Base-by-base conservation (phyloP, 2,888 invertebrate species). In the Lysandra coridon region DNA sequence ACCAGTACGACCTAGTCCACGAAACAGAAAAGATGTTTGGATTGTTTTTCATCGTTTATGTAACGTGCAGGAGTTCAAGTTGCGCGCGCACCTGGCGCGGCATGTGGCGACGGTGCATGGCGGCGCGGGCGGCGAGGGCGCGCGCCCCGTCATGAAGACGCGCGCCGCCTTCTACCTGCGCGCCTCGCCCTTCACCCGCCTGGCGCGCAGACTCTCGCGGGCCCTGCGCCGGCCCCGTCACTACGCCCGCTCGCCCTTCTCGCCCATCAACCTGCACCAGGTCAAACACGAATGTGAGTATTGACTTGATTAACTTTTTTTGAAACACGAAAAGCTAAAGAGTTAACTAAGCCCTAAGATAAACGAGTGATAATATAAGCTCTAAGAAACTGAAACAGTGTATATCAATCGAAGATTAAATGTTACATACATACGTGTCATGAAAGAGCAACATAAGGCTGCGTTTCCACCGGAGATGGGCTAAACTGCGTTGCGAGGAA, bases 61-160 rank as follows among this genome's bases (percentile, higher is more conserved):
- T 53, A 80, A 79, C 49, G 74, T 64, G 78, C 85, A 95, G 96
- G 99, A 99, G 93, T 99, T 99, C 94, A 98, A 99, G 91, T 93
- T 99, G 86, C 99, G 99, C 95, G 97, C 98, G 81, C 99, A 99
- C 92, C 95, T 99, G 85, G 98, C 98, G 82, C 96, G 98, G 81
- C 99, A 99, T 95, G 97, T 98, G 92, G 98, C 98, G 80, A 98
- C 98, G 84, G 98, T 98, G 80, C 99, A 99, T 93, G 98, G 98
- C 80, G 93, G 85, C 95, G 98, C 80, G 86, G 87, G 98, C 74
- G 74, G 86, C 87, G 93, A 90, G 87, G 93, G 93, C 88, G 93
- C 98, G 81, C 96, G 98, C 80, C 99, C 99, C 79, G 98, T 99
- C 75, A 98, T 99, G 98, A 99, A 99, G 95, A 99, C 99, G 79